A percentile compares a stretch with the other conserved stretches of the same genome.
phyloP scores from a whole-genome alignment of 2,113 vertebrate species.

The Chaenogobius annularis region DNA sequence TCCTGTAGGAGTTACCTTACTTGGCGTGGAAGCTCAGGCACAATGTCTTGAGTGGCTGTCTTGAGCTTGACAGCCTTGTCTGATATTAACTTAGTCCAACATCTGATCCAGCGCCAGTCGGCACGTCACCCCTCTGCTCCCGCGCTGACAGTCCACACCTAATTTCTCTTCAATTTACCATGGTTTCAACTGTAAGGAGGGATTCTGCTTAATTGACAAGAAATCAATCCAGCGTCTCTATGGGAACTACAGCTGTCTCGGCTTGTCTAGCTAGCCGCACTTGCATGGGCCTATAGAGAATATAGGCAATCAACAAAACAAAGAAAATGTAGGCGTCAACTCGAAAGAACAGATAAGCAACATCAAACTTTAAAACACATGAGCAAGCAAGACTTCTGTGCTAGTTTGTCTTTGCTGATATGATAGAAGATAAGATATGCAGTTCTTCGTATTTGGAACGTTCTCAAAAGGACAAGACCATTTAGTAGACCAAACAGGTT shows the following conservation, averaged over 20 bases:
- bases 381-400: background rate
- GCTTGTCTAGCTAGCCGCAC: background rate
- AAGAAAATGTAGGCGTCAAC: background rate
- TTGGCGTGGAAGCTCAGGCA: background rate
- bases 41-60: background rate
- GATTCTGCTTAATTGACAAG: constrained; percentile 35
- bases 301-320: background rate
- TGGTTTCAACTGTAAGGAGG: background rate
- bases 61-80: constrained; percentile 23
- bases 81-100: constrained; percentile 10
- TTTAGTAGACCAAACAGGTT: background rate
- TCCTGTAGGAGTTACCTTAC: background rate
- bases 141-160: constrained; percentile 21
- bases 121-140: constrained; percentile 25
- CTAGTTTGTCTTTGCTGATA: background rate
- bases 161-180: constrained; percentile 16
- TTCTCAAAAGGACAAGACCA: background rate
- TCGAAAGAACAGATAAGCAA: background rate
- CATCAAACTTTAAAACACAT: background rate
- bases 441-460: background rate
- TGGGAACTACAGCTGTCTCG: constrained; percentile 7
- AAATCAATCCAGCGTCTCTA: constrained; percentile 30
- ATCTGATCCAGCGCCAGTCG: constrained; percentile 15
- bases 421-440: no score
- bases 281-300: background rate